Evolutionary conservation across 2,113 vertebrate species (phyloP).

Genomic region (Solea solea): DNA sequence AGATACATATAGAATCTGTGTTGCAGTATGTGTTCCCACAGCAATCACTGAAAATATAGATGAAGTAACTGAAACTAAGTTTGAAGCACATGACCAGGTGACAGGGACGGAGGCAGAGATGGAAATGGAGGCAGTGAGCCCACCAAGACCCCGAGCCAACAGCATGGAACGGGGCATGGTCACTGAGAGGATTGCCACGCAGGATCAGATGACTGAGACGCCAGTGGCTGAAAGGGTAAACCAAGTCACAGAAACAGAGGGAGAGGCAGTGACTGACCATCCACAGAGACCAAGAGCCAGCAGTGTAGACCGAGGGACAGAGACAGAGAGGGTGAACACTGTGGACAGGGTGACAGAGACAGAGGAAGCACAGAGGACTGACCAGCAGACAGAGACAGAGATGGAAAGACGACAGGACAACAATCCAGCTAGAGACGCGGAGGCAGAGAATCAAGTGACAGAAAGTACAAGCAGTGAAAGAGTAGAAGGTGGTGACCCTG

Average conservation of each 20-base stretch:
- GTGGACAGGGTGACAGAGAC: constrained; percentile 73
- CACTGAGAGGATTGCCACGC: constrained; percentile 67
- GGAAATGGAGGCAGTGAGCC: constrained; percentile 5
- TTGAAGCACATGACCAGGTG: constrained; percentile 17
- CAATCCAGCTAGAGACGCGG: constrained; percentile 56
- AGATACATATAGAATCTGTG: constrained; percentile 70
- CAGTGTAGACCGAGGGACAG: constrained; percentile 70
- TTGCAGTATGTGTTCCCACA: constrained; percentile 59
- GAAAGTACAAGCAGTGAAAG: constrained; percentile 23
- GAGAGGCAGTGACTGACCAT: constrained; percentile 55
- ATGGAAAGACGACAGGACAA: constrained; percentile 46
- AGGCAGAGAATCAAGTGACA: constrained; percentile 34
- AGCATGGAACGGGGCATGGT: constrained; percentile 73
- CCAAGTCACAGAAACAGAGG: constrained; percentile 73
- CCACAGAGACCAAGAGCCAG: constrained; percentile 69
- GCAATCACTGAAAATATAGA: constrained; percentile 18
- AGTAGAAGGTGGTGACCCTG: neutral
- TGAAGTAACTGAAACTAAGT: constrained; percentile 33
- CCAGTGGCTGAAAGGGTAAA: constrained; percentile 25
- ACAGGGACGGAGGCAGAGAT: constrained; percentile 38
- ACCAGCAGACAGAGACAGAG: constrained; percentile 67
- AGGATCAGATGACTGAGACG: constrained; percentile 72
- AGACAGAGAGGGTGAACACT: constrained; percentile 52
- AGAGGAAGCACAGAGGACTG: constrained; percentile 61
- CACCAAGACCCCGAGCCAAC: constrained; percentile 66